Conservation (phyloP, 2,113 vertebrate species). For the Stomatorhinus ivindoensis region DNA sequence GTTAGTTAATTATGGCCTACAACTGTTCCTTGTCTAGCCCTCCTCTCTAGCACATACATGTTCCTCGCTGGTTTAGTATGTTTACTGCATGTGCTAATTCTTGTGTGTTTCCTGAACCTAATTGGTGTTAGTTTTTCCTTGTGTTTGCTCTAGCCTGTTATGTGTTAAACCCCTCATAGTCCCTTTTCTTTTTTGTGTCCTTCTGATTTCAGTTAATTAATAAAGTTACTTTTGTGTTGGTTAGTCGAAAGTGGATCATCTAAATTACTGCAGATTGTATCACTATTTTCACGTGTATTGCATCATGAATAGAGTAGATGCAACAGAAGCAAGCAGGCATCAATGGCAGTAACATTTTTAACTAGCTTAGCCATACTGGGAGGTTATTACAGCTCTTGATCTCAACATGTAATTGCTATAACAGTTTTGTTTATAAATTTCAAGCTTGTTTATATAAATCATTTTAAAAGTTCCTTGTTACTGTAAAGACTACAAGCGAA, state of each 20-base stretch:
- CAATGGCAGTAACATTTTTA: background rate
- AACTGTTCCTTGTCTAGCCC: background rate
- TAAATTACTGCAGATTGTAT: background rate
- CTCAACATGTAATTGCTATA: background rate
- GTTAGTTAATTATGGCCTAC: background rate
- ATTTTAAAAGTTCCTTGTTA: background rate
- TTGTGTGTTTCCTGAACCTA: background rate
- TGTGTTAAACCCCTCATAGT: background rate
- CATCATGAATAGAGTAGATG: background rate
- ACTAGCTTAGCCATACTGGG: background rate
- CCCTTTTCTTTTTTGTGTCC: background rate
- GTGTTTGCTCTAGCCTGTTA: background rate
- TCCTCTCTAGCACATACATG: background rate
- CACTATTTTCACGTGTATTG: background rate
- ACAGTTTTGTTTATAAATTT: background rate
- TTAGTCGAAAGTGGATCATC: background rate
- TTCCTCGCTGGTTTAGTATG: background rate
- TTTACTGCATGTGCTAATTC: background rate
- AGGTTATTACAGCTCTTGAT: background rate
- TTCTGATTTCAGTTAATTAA: background rate
- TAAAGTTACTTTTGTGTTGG: background rate
- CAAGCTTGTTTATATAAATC: background rate
- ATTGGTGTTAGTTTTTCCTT: background rate
- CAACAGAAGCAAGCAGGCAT: background rate
- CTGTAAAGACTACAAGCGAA: background rate